Conservation (phyloP, 2,113 vertebrate genomes). For the Corythaixoides concolor region DNA sequence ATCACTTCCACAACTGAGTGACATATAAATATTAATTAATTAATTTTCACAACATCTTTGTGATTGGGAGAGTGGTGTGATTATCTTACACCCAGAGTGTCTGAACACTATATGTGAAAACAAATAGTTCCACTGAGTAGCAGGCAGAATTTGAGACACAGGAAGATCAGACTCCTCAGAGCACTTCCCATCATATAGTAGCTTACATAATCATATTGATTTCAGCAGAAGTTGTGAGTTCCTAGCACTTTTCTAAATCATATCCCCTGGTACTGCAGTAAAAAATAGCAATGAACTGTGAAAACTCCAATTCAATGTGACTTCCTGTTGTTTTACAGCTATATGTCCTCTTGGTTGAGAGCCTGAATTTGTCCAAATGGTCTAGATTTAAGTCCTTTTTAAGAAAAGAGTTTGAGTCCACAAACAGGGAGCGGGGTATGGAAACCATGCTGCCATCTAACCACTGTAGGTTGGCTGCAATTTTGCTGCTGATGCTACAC, state of each 20-base stretch:
- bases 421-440: background rate
- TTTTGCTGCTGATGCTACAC: accelerated
- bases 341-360: background rate
- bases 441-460: accelerated
- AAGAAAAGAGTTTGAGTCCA: background rate
- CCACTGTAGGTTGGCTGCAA: background rate
- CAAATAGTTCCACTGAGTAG: background rate
- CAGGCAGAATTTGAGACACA: background rate
- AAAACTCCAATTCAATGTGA: background rate
- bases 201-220: background rate
- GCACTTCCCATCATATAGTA: background rate
- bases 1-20: background rate
- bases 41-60: background rate
- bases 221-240: background rate
- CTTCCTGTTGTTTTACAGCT: background rate
- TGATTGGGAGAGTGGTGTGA: background rate
- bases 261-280: background rate
- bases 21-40: background rate
- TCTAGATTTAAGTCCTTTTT: background rate
- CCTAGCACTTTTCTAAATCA: background rate
- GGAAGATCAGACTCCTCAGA: background rate
- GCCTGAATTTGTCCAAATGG: background rate
- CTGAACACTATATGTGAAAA: background rate
- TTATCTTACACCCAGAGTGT: background rate
- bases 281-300: background rate